Percentiles rank a stretch among this genome's conserved stretches.
Evolutionary conservation across 2,797 vertebrate genomes (phyloP).

Genomic region (Pangasius djambal): DNA sequence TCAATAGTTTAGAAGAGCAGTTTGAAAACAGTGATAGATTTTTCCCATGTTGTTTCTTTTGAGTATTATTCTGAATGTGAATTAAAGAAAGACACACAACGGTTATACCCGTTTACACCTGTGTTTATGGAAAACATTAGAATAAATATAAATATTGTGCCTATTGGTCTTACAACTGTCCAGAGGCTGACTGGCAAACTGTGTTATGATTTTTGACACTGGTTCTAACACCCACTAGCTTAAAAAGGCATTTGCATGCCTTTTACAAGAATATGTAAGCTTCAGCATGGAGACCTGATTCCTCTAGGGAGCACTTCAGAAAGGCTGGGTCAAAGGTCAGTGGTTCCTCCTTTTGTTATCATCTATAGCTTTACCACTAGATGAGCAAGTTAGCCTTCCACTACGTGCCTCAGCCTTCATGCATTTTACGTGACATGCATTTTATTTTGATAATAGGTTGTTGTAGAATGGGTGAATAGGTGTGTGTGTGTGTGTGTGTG

Average conservation of each 20-base stretch:
- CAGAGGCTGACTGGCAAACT: neutral
- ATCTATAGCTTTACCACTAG: constrained; percentile 40
- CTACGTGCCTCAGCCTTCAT: constrained; percentile 40
- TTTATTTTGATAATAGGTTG: constrained; percentile 54
- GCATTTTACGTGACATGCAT: constrained; percentile 37
- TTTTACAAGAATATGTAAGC: constrained; percentile 57
- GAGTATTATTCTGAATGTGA: neutral
- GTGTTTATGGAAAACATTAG: neutral
- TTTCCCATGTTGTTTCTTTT: neutral
- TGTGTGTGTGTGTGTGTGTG: neutral
- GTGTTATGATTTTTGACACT: constrained; percentile 46
- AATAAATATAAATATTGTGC: neutral
- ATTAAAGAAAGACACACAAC: neutral
- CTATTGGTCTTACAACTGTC: constrained; percentile 18
- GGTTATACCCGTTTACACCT: neutral
- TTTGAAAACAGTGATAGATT: neutral
- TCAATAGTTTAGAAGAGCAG: neutral
- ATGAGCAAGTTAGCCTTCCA: constrained; percentile 52
- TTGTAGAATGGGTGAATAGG: constrained; percentile 32
- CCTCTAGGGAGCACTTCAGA: constrained; percentile 56
- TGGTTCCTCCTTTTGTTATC: constrained; percentile 56
- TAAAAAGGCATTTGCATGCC: constrained; percentile 43
- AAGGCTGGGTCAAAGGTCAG: constrained; percentile 64
- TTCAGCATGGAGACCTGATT: constrained; percentile 66
- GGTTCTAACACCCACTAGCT: constrained; percentile 34